Base-by-base conservation (phyloP, 2,888 invertebrate species). In the Netelia fuscicornis region DNA sequence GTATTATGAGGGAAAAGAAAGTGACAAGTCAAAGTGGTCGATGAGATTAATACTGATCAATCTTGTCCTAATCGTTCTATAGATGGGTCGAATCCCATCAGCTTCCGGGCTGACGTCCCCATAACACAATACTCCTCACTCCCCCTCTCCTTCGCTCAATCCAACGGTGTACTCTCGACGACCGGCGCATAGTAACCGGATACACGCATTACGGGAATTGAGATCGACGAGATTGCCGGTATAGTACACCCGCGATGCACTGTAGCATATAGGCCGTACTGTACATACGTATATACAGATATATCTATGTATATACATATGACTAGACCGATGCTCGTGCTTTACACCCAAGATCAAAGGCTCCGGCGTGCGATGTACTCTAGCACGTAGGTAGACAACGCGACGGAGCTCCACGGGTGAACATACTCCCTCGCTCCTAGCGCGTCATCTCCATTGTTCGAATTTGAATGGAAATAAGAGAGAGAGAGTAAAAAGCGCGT, bases 281-380 rank as follows among this genome's bases (percentile, higher is more conserved):
- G 17, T 13, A 54, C 17, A 54, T 54, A 54, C 54, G 8, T n/a
- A 54, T 54, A 54, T 54, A 54, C 52, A 52, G 2, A 52, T 52
- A 52, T 37, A 37, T 37, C 5, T 54, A 54, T 54, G 17, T 54
- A 54, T 54, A 17, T 13, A 54, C 65, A 37, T 11, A 20, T 20
- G 58, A 42, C 44, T 37, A 65, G 42, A 65, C 42, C 44, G 65
- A 65, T 65, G 65, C 42, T 65, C 5, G 42, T 42, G 65, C 65
- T 65, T 23, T 42, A 42, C 42, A 65, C 44, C 42, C 42, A 65
- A 65, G 90, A 90, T 91, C 91, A 89, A 90, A 90, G 91, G 89
- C 89, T 90, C 88, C 86, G 79, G 85, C 82, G 65, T 37, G 65
- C 65, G 37, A 65, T 25, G 17, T 65, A 65, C 65, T 65, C 42